Evolutionary conservation across 2,113 vertebrate species (phyloP).

Genomic region (Callipepla squamata): DNA sequence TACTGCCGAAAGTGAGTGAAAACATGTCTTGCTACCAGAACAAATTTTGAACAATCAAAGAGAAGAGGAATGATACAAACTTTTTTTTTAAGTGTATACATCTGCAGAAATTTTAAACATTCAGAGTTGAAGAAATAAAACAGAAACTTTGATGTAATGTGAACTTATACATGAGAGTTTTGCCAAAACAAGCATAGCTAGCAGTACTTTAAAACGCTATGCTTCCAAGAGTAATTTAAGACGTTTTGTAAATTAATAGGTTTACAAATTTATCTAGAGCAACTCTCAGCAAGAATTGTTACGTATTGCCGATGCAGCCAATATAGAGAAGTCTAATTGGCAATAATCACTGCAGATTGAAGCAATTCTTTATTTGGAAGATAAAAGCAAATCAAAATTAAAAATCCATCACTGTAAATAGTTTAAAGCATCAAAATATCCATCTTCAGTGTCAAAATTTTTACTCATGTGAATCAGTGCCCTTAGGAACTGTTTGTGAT

Average conservation of each 20-base stretch:
- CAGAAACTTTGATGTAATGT: background rate
- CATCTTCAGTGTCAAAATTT: background rate
- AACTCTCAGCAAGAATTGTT: background rate
- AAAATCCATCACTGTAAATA: background rate
- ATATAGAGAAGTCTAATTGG: background rate
- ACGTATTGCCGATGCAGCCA: background rate
- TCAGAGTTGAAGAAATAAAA: conserved; percentile 1
- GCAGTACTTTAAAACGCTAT: background rate
- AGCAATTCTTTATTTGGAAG: background rate
- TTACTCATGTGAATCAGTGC: background rate
- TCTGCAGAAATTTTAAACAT: conserved; percentile 10
- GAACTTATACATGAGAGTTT: background rate
- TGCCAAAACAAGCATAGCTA: background rate
- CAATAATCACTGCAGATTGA: background rate
- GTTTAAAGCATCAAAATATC: background rate
- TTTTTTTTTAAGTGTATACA: conserved; percentile 11
- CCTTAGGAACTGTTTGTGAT: background rate
- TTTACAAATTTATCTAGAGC: background rate
- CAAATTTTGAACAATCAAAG: background rate
- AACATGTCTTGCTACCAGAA: background rate
- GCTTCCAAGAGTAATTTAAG: background rate
- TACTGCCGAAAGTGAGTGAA: conserved; percentile 21
- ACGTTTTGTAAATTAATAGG: background rate
- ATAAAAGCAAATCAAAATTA: background rate
- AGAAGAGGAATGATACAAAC: conserved; percentile 4